Base-by-base conservation (phyloP, 2,797 vertebrate genomes). In the Lemur catta region DNA sequence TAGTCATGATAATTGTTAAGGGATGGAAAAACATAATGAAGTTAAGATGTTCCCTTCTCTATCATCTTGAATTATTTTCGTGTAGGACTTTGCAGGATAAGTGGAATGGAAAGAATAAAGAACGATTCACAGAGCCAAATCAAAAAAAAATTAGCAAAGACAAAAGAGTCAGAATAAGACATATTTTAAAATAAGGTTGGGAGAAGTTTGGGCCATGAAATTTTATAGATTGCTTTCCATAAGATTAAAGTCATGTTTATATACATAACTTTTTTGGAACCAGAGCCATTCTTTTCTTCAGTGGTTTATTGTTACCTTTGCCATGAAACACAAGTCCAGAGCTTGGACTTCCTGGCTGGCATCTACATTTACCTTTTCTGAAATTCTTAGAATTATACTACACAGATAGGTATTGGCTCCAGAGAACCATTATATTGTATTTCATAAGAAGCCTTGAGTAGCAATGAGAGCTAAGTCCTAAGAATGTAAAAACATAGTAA, bases 1-100 rank as follows among this genome's bases (percentile, higher is more conserved):
- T 91, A 96, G 35, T 84, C 86, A 97, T 5, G 12, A 63, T 95
- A 94, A 89, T 93, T 17, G 13, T 90, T 94, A 87, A 96, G 84
- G 28, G 1, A 20, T 97, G 38, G 88, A 97, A 96, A 98, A 95
- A 0, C 57, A 91, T 59, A 95, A 96, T 88, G 52, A 3, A 87
- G 33, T 92, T 82, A 82, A 96, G 84, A 93, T 89, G 76, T 96
- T 98, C 67, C 81, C 84, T 93, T 91, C 30, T 91, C 43, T 85
- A 72, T 95, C 92, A 81, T 81, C 94, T 96, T 97, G 48, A 95
- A 72, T 71, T 90, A 78, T 88, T 97, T 94, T 96, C 55, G 71
- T 93, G 71, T 20, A 87, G 22, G 24, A 71, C 12, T 94, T 96
- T 96, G 22, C n/a, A 72, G 69, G 71, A 78, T 38, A 91, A 22